Conservation (phyloP, 2,113 vertebrate genomes). For the Neodontobutis hainanensis region DNA sequence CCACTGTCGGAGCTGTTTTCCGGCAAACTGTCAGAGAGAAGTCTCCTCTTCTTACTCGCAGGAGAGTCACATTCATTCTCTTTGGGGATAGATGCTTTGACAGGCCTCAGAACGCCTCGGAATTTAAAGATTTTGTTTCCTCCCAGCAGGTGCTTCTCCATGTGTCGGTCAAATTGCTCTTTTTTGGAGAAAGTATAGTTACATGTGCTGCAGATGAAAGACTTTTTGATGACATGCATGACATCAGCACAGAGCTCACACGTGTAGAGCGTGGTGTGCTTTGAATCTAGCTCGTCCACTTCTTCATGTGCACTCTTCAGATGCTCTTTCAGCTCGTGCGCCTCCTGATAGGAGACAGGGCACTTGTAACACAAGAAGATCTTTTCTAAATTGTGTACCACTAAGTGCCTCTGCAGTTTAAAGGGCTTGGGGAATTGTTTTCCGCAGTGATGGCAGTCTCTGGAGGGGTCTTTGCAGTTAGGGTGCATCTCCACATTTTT, state of each 20-base stretch:
- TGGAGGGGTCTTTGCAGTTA: conserved; percentile 94
- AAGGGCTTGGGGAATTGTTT: conserved; percentile 98
- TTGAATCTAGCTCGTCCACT: conserved; percentile 85
- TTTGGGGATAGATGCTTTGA: conserved; percentile 59
- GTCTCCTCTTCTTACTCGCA: conserved; percentile 82
- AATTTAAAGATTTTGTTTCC: conserved; percentile 90
- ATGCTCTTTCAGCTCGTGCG: conserved; percentile 86
- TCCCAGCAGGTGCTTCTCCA: conserved; percentile 92
- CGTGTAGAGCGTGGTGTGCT: conserved; percentile 91
- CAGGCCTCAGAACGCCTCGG: conserved; percentile 87
- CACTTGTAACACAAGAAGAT: conserved; percentile 94
- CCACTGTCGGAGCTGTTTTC: conserved; percentile 76
- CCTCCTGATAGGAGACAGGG: conserved; percentile 89
- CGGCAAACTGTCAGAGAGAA: conserved; percentile 60
- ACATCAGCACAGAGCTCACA: conserved; percentile 97
- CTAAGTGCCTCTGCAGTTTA: conserved; percentile 96
- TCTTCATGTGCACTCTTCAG: conserved; percentile 84
- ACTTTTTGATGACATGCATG: conserved; percentile 94
- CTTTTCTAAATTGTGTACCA: conserved; percentile 95
- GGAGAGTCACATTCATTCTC: conserved; percentile 78
- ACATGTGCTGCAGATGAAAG: conserved; percentile 98
- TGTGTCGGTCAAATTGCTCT: conserved; percentile 96
- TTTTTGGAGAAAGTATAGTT: conserved; percentile 99
- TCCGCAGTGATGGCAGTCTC: conserved; percentile 97
- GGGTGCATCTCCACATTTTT: conserved; percentile 85